These are phyloP conservation scores for Leucoraja ocellata DNA, from an alignment of 2,797 vertebrate genomes.

Conservation along the genomic window DNA sequence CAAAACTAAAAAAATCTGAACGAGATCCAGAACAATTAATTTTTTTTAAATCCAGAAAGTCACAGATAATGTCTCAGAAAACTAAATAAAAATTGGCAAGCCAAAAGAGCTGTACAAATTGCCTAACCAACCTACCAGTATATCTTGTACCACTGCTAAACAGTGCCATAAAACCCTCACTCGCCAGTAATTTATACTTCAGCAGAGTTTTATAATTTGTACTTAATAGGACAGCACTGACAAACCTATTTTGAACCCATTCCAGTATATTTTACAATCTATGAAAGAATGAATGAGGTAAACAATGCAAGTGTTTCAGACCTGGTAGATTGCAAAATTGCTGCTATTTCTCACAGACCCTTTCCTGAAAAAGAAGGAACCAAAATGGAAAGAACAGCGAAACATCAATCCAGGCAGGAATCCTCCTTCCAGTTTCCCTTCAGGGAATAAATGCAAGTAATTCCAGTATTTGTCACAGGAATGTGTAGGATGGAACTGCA, in stretches of 20 bases:
- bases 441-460: neutral
- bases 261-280: neutral
- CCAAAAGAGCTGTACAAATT: neutral
- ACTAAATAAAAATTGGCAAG: neutral
- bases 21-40: too few species aligned
- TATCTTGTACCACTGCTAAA: neutral
- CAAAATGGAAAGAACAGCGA: neutral
- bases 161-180: neutral
- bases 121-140: too few species aligned
- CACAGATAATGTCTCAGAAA: too few species aligned
- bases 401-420: neutral
- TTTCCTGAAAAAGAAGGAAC: neutral
- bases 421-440: neutral
- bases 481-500: too few species aligned
- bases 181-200: neutral
- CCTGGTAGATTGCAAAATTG: neutral
- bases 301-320: neutral
- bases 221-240: neutral
- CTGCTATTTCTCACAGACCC: neutral
- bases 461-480: neutral
- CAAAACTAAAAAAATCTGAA: too few species aligned
- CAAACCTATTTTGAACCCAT: neutral
- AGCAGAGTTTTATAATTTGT: neutral
- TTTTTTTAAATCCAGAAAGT: too few species aligned
- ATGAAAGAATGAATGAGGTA: neutral